Base-by-base conservation (phyloP, 2,113 vertebrate genomes). In the Nothobranchius kuhntae region DNA sequence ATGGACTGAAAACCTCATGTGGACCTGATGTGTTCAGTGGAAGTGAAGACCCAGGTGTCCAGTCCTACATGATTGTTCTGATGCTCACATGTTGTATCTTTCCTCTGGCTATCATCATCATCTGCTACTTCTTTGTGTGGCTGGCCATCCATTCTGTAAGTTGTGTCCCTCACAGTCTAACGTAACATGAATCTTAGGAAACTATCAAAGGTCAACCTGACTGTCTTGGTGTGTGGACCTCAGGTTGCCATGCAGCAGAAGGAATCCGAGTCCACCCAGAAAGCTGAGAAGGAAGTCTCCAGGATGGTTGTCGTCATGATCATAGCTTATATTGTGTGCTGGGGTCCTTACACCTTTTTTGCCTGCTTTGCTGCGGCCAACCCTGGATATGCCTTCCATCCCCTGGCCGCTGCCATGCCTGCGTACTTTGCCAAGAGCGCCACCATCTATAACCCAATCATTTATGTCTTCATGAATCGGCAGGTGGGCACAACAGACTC, bases 381-480 rank as follows among this genome's bases (percentile, higher is more conserved):
- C 78, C 95, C 95, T 10, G 94, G 93, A 66, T 95, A 96, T 50
- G 65, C 94, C 68, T 96, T 97, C 86, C 94, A 96, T 73, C 95
- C 95, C 38, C 83, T 96, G 80, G 87, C 92, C 56, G 95, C 95
- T 13, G 84, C 95, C 1, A 21, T 96, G 62, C 95, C 95, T 9
- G 89, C 94, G 42, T 97, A 93, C 89, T 96, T 96, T 84, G 95
- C 95, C 77, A 96, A 97, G 90, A 95, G 95, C 78, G 94, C 95
- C 86, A 96, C 95, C 63, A 96, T 96, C 87, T 96, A 95, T 86
- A 95, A 96, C 83, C 95, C 95, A 10, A 4, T 96, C 53, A 96
- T 96, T 77, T 96, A 96, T 42, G 94, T 95, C 77, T 95, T 96
- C 85, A 96, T 96, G 95, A 96, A 97, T 91, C 83, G 94, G 71